A percentile compares a stretch with the other conserved stretches of the same genome.
phyloP scores from a whole-genome alignment of 2,113 vertebrate species.

The Bufo gargarizans region DNA sequence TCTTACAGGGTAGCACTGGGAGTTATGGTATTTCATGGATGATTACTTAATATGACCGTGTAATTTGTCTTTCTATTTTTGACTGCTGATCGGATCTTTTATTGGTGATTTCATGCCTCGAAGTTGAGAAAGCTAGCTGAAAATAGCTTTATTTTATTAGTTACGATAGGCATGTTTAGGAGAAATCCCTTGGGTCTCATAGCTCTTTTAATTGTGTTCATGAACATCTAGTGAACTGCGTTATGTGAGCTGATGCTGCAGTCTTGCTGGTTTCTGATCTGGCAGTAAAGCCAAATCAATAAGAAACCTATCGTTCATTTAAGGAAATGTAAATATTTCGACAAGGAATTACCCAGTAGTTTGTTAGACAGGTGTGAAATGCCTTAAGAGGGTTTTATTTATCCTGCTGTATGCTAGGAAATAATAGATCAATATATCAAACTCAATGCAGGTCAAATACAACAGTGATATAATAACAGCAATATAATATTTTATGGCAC shows the following conservation, averaged over 20 bases:
- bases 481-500: no score
- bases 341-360: conserved; percentile 17
- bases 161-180: background rate
- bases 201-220: background rate
- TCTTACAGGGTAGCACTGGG: no score
- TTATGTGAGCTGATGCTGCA: background rate
- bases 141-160: background rate
- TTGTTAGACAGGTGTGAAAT: conserved; percentile 27
- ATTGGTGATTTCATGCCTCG: no score
- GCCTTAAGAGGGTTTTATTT: background rate
- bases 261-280: conserved; percentile 16
- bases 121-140: no score
- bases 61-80: no score
- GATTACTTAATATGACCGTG: no score
- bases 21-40: no score
- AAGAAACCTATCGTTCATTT: conserved; percentile 23
- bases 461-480: background rate
- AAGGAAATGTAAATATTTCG: conserved; percentile 18
- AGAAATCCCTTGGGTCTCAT: background rate
- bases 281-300: conserved; percentile 38
- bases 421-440: conserved; percentile 1
- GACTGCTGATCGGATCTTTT: no score
- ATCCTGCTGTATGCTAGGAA: background rate
- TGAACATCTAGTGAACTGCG: background rate
- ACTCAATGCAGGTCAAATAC: background rate